Evolutionary conservation across 2,113 vertebrate genomes (phyloP), one percentile per base, ranked within the genome.

Genomic region (Oryzias celebensis): DNA sequence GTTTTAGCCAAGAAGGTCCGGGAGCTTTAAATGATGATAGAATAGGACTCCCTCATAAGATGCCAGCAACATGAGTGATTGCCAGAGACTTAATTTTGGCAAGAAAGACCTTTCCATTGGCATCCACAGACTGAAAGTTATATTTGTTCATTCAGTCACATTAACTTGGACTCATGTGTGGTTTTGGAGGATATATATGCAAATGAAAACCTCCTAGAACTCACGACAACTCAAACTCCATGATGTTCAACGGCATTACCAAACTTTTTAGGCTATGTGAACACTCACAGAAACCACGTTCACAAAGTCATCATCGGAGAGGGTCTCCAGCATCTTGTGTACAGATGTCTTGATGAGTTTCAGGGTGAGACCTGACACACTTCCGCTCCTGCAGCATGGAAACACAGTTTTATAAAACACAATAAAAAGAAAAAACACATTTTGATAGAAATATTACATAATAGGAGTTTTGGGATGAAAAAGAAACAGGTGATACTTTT

Each of bases 261-360:
- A 15, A 18, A 18, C 14, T 2, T 20, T 14, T 26, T 48, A 2
- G 12, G 22, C 43, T 26, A 6, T 22, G n/a, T 41, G 17, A 46
- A 68, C 89, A 95, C 97, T 96, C 83, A 98, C 97, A 62, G 92
- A 96, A 80, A 96, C 93, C 49, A 98, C 95, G 60, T 98, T 98
- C 75, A 98, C 96, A 48, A 93, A 98, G 85, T 98, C 97, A 4
- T 98, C 96, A 0, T 98, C 97, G 0, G 97, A 95, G 52, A 98
- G 93, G 0, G 97, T 98, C 87, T 98, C 96, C 79, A 98, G 78
- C 96, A 98, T 98, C 80, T 95, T 93, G 17, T 87, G 94, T 72
- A 98, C 96, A 0, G 97, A 98, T 0, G 91, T 94, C 41, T 92
- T 92, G 81, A 98, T 98, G 68, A 98, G 88, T 81, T 94, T 98